phyloP scores from a whole-genome alignment of 2,113 vertebrate genomes.

The Rhineura floridana region DNA sequence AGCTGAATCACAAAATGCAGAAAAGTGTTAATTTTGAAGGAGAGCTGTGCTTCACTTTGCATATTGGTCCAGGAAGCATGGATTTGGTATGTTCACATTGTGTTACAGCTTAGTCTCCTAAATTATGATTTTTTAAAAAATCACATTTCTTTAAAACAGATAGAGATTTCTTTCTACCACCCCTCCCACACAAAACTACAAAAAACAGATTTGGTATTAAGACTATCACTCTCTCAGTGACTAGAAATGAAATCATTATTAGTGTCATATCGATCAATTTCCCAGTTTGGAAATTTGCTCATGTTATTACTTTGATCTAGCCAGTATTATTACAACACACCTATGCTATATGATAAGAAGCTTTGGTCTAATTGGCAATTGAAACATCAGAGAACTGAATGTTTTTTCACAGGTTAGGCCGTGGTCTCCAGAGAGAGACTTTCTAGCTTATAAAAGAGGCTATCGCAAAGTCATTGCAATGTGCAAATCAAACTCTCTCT shows the following conservation, averaged over 20 bases:
- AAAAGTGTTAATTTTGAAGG: too few species aligned
- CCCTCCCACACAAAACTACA: constrained; percentile 57
- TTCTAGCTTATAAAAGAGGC: constrained; percentile 47
- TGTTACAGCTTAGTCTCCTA: not conserved
- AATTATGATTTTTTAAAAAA: not conserved
- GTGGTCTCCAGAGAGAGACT: constrained; percentile 45
- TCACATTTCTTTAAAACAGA: constrained; percentile 59
- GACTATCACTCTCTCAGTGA: constrained; percentile 51
- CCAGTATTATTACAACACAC: constrained; percentile 63
- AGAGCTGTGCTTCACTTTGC: too few species aligned
- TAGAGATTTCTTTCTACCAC: constrained; percentile 63
- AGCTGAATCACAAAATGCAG: too few species aligned
- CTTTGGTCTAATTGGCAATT: constrained; percentile 67
- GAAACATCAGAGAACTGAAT: constrained; percentile 54
- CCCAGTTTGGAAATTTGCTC: constrained; percentile 61
- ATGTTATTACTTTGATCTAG: constrained; percentile 59
- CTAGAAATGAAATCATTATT: constrained; percentile 54
- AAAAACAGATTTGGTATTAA: constrained; percentile 64
- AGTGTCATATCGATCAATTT: constrained; percentile 52
- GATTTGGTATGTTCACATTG: too few species aligned
- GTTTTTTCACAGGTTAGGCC: constrained; percentile 45
- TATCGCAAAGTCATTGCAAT: constrained; percentile 43
- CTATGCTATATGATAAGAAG: constrained; percentile 58
- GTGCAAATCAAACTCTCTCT: constrained; percentile 53
- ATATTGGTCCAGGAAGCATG: too few species aligned